Conservation (phyloP, 2,888 invertebrate species). For the Monoplex corrugatus region DNA sequence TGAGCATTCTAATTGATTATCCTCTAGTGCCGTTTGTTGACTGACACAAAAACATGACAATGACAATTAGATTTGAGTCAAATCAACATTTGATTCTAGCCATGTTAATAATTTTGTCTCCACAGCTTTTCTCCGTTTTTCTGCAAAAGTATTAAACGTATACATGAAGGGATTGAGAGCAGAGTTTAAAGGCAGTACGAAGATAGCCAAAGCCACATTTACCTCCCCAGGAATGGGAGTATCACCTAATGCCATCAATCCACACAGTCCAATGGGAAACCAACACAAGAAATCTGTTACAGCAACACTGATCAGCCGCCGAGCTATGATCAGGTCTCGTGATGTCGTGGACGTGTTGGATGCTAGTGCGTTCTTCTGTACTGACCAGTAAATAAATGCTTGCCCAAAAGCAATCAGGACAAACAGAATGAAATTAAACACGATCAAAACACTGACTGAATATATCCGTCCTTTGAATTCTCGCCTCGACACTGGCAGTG, state of each 20-base stretch:
- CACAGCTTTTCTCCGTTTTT: no score
- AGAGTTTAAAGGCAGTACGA: no score
- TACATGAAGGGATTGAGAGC: no score
- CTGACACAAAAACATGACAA: no score
- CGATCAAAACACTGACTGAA: background rate
- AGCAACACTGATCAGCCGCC: background rate
- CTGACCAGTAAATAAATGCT: background rate
- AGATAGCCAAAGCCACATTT: no score
- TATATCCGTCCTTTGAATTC: background rate
- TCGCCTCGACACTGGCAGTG: background rate
- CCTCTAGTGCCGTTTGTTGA: no score
- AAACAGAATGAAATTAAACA: background rate
- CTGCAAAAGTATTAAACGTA: no score
- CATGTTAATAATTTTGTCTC: no score
- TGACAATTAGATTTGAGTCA: no score
- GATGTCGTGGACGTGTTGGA: background rate
- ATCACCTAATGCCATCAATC: background rate
- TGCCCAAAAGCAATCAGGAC: background rate
- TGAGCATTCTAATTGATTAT: no score
- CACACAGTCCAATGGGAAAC: background rate
- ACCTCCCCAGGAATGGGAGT: background rate
- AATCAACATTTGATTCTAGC: no score
- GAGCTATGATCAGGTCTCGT: background rate
- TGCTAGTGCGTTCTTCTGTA: background rate
- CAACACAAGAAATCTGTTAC: background rate